phyloP scores from a whole-genome alignment of 2,113 vertebrate species.

The Hyperoodon ampullatus region DNA sequence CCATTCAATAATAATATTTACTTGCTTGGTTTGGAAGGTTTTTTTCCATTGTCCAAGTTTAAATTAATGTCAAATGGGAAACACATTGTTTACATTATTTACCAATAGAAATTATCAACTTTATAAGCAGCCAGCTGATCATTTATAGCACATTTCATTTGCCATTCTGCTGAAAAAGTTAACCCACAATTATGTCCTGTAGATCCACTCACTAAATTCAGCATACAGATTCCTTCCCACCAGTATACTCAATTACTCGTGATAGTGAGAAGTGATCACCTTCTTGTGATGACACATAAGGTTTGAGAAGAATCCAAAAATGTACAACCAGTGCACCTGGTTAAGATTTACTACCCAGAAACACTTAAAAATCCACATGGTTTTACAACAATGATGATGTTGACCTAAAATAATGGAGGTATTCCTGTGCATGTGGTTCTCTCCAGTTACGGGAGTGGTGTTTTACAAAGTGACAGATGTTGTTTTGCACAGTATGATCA shows the following conservation, averaged over 20 bases:
- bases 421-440: neutral
- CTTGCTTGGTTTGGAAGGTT: neutral
- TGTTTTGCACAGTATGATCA: neutral
- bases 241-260: neutral
- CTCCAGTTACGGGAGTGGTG: neutral
- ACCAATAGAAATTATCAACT: constrained; percentile 65
- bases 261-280: neutral
- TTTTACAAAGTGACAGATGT: neutral
- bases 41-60: neutral
- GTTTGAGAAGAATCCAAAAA: neutral
- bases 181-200: neutral
- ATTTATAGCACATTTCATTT: constrained; percentile 60
- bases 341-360: neutral
- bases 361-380: neutral
- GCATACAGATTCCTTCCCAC: neutral
- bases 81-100: constrained; percentile 78
- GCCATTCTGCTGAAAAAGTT: neutral
- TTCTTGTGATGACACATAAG: neutral
- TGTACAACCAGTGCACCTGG: neutral
- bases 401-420: neutral
- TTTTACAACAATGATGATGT: neutral
- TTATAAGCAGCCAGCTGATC: constrained; percentile 69
- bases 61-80: neutral
- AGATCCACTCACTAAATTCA: neutral
- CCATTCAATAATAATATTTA: constrained; percentile 46